Base-by-base conservation (phyloP, 2,113 vertebrate genomes). In the Hiodon alosoides region DNA sequence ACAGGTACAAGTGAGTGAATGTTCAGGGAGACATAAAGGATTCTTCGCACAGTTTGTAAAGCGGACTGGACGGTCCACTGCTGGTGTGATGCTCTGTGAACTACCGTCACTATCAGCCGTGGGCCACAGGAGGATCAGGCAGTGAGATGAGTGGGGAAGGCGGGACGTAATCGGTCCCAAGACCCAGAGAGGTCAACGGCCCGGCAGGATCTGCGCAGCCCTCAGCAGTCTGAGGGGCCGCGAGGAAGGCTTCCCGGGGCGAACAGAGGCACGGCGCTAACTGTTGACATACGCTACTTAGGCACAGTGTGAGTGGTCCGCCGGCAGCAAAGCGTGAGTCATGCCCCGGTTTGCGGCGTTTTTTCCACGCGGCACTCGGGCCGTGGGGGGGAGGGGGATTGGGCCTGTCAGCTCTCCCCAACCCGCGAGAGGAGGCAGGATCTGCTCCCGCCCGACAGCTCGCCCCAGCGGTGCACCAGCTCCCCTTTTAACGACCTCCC, bases 401-500 rank as follows among this genome's bases (percentile, higher is more conserved):
- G 55, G 68, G 10, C 69, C 17, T 4, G 54, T 47, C 68, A 55
- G 55, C 69, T 46, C 55, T n/a, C 54, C 46, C 53, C 31, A 8
- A 17, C 68, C 54, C 51, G 31, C 31, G 31, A 31, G 31, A 31
- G 31, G 31, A 31, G 31, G 31, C 31, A 31, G 31, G 1, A 0
- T 31, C 31, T 31, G 46, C 53, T 13, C 11, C 72, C n/a, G 73
- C 71, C 64, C 62, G 64, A 58, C 53, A 55, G 73, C 53, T 57
- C 7, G 59, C 47, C 59, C 71, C 71, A 17, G 47, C 13, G 59
- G 48, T 16, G 51, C 4, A n/a, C 60, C n/a, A 8, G 17, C 16
- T 57, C 73, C 73, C 31, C 73, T 75, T 55, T 75, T 67, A 58
- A 75, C 58, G 55, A 75, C 65, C 53, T 47, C 73, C 65, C 64